Evolutionary conservation across 2,888 invertebrate species (phyloP), one percentile per base, ranked within the genome.

Genomic region (Drosophila rellima): DNA sequence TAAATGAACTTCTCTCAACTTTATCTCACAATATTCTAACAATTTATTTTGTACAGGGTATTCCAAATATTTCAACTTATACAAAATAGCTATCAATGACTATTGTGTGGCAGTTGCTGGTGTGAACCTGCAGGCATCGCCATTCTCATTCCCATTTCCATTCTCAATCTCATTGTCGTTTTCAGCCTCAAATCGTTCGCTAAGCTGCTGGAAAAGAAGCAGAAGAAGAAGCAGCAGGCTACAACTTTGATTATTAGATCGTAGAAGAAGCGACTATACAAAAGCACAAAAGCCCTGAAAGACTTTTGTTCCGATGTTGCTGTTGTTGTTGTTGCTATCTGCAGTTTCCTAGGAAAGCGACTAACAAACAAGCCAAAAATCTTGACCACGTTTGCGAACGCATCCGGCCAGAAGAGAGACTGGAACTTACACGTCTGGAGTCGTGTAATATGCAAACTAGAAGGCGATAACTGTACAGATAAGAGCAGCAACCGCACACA

Each of bases 391-490:
- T 82, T 80, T 74, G 79, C 74, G 54, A 65, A 78, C 84, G 84
- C 82, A 83, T 83, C 85, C 85, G 84, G 84, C 83, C 80, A 31
- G 15, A 15, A 31, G 18, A 61, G 54, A 62, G 64, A 37, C 52
- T 47, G 55, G 20, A 72, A 88, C 50, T 64, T 81, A 86, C 89
- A 89, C 88, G 88, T 83, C 81, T 73, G 35, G 52, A 70, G 63
- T 72, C 84, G 79, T 86, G 86, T 86, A 89, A 88, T 86, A 86
- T 86, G 86, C 90, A 83, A 86, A 89, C 87, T 86, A 89, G 88
- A 70, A 60, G 57, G 82, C 82, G 86, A 86, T 86, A 89, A 89
- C 86, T 89, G 87, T 89, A 86, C 87, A 89, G 90, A 86, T 89
- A 86, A 86, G 82, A 40, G 50, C 64, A 37, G 37, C 61, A 45